Percentiles rank a stretch among this genome's conserved stretches.
These are phyloP conservation scores for Notothenia rossii DNA, from an alignment of 2,113 vertebrate genomes.

Conservation along the genomic window DNA sequence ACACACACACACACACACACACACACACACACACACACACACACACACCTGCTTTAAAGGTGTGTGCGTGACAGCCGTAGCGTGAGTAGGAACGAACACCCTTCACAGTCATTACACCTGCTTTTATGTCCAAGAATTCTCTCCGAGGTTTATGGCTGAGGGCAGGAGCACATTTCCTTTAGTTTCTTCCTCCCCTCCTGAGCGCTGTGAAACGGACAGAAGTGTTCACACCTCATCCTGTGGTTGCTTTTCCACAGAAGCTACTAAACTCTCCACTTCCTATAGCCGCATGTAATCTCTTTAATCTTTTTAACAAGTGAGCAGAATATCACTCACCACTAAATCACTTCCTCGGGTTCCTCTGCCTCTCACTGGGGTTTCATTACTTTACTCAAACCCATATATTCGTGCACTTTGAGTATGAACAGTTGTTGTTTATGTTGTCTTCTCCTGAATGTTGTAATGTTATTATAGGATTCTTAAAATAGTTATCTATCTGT, in stretches of 20 bases:
- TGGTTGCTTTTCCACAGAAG: constrained; percentile 22
- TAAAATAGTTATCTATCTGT: too few species aligned
- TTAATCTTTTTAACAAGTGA: constrained; percentile 53
- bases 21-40: neutral
- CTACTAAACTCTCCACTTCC: constrained; percentile 2
- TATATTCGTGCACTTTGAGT: too few species aligned
- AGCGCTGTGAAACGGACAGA: constrained; percentile 48
- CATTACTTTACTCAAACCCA: too few species aligned
- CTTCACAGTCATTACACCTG: constrained; percentile 79
- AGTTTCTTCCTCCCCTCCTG: neutral
- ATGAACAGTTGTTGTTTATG: too few species aligned
- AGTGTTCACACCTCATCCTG: constrained; percentile 4
- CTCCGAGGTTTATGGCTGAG: constrained; percentile 60
- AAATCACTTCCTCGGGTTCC: constrained; percentile 7
- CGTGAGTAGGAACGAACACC: constrained; percentile 72
- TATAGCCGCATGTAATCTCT: constrained; percentile 35
- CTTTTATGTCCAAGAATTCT: constrained; percentile 79
- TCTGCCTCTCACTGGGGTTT: too few species aligned
- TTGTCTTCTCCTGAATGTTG: too few species aligned
- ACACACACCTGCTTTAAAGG: constrained; percentile 70
- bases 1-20: constrained; percentile 55
- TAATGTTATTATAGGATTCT: too few species aligned
- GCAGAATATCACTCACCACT: neutral
- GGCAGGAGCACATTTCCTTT: constrained; percentile 58
- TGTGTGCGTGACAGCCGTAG: constrained; percentile 73